Percentiles rank a stretch among this genome's conserved stretches.
phyloP scores from a whole-genome alignment of 2,113 vertebrate genomes.

The Xyrauchen texanus region DNA sequence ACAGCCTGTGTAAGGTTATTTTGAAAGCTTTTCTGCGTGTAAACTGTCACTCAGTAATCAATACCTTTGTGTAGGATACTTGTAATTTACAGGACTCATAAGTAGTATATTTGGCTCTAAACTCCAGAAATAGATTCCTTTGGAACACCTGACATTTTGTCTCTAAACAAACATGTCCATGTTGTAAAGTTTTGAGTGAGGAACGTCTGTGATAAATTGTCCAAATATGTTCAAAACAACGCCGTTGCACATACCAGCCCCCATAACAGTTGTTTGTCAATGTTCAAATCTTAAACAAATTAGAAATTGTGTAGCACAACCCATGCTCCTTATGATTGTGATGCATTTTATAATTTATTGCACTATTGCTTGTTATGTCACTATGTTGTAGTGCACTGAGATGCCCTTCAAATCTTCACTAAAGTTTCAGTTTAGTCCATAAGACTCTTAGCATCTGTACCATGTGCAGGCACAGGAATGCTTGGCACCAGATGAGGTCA shows the following conservation, averaged over 20 bases:
- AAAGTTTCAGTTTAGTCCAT: constrained; percentile 12
- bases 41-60: constrained; percentile 48
- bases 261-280: too few species aligned
- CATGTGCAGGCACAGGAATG: constrained; percentile 23
- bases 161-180: too few species aligned
- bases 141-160: too few species aligned
- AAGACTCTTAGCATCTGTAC: constrained; percentile 26
- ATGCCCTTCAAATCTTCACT: constrained; percentile 21
- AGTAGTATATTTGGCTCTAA: too few species aligned
- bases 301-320: background rate
- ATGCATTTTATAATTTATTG: background rate
- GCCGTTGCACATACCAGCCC: background rate
- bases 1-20: constrained; percentile 44
- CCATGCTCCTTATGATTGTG: background rate
- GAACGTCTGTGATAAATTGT: background rate
- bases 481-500: background rate
- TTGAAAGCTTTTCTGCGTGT: constrained; percentile 30
- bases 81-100: constrained; percentile 19
- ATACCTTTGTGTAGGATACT: background rate
- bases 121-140: too few species aligned
- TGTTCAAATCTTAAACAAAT: background rate
- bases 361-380: constrained; percentile 17
- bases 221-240: background rate
- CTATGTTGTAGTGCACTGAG: constrained; percentile 4
- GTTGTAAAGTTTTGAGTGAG: too few species aligned